phyloP scores from a whole-genome alignment of 2,113 vertebrate genomes.

The Galeopterus variegatus region DNA sequence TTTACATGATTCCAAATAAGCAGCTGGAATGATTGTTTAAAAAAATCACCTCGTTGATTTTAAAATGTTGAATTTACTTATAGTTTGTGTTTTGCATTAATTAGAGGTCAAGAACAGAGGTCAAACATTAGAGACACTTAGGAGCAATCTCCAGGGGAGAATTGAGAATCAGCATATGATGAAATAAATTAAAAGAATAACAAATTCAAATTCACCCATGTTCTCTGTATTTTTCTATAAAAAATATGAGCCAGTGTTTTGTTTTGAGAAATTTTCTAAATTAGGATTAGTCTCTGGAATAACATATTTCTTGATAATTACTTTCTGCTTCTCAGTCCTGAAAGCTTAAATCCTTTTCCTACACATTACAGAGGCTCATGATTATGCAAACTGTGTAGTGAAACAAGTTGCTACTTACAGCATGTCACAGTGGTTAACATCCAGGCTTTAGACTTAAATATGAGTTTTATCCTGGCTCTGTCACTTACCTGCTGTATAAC shows the following conservation, averaged over 20 bases:
- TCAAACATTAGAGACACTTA: background rate
- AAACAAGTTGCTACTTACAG: background rate
- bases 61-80: background rate
- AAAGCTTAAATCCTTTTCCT: conserved; percentile 32
- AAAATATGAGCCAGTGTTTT: background rate
- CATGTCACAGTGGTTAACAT: background rate
- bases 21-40: background rate
- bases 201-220: background rate
- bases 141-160: background rate
- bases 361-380: background rate
- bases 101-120: background rate
- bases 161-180: background rate
- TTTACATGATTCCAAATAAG: background rate
- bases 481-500: background rate
- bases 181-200: background rate
- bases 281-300: conserved; percentile 46
- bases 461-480: background rate
- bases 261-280: conserved; percentile 17
- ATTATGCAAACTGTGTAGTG: background rate
- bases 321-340: background rate
- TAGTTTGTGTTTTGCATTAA: background rate
- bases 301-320: conserved; percentile 39
- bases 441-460: background rate
- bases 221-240: background rate
- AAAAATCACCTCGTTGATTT: background rate